Percentiles rank a stretch among this genome's conserved stretches.
Evolutionary conservation across 2,113 vertebrate species (phyloP).

Genomic region (Seriola rivoliana): DNA sequence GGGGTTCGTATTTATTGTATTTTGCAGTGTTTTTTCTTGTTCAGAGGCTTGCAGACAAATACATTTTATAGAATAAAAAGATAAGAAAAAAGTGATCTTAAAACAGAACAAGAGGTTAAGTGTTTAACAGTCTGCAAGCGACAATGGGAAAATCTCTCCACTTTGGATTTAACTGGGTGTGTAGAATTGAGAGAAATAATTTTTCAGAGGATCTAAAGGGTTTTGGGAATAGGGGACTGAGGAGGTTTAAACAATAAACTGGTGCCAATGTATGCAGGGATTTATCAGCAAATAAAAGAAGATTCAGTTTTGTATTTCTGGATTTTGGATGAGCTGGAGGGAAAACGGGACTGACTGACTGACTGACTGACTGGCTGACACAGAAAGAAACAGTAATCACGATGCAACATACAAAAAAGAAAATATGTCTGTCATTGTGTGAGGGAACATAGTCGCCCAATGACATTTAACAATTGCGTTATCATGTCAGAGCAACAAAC

Average conservation of each 20-base stretch:
- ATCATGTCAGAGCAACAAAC: conserved; percentile 54
- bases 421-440: conserved; percentile 27
- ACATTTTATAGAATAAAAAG: background rate
- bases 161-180: background rate
- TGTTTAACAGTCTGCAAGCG: conserved; percentile 1
- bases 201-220: conserved; percentile 8
- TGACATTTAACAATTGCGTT: conserved; percentile 32
- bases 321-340: conserved; percentile 21
- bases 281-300: conserved; percentile 33
- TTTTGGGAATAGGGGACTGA: conserved; percentile 26
- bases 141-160: background rate
- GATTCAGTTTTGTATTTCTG: conserved; percentile 16
- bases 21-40: background rate
- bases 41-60: background rate
- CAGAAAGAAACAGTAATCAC: conserved; percentile 22
- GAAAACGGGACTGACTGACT: conserved; percentile 4
- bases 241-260: conserved; percentile 22
- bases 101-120: background rate
- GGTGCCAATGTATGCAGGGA: conserved; percentile 10
- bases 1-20: background rate
- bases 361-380: conserved; percentile 14
- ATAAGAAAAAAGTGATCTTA: background rate
- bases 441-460: background rate
- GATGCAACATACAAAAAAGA: conserved; percentile 30
- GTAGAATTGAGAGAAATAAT: conserved; percentile 22